Conservation (phyloP, 2,888 invertebrate species). For the Pollenia griseotomentosa region DNA sequence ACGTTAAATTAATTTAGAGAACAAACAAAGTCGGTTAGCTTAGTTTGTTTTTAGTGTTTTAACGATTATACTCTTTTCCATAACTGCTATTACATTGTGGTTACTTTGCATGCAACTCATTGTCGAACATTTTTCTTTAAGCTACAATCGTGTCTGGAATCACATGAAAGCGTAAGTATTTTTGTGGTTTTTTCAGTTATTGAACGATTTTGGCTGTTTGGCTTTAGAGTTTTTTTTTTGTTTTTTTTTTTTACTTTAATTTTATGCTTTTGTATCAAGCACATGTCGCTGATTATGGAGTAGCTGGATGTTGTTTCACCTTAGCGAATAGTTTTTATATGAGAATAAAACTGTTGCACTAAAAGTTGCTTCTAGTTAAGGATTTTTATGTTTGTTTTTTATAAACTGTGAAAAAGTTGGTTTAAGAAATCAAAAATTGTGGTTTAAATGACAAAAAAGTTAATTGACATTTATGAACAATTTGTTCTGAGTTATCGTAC, state of each 20-base stretch:
- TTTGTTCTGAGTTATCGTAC: no score
- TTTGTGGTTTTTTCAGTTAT: slow-evolving; percentile 39
- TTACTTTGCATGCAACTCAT: slow-evolving; percentile 58
- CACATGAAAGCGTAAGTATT: slow-evolving; percentile 59
- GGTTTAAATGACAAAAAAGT: neutral
- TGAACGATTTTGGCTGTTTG: slow-evolving; percentile 50
- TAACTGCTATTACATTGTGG: neutral
- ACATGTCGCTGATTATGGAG: slow-evolving; percentile 66
- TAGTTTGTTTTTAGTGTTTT: no score
- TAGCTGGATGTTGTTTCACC: slow-evolving; percentile 65
- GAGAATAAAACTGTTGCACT: slow-evolving; percentile 12
- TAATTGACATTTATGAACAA: neutral
- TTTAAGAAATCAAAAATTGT: neutral
- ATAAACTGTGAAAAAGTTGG: slow-evolving; percentile 16
- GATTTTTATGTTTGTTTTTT: neutral
- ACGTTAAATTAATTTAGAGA: no score
- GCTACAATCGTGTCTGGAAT: slow-evolving; percentile 67
- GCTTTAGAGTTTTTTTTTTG: slow-evolving; percentile 7
- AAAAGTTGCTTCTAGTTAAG: no score
- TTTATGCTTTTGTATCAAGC: slow-evolving; percentile 26
- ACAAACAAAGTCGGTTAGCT: neutral
- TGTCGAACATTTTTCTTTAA: slow-evolving; percentile 47
- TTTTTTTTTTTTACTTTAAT: slow-evolving; percentile 15
- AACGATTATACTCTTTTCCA: slow-evolving; percentile 2
- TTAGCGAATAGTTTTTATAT: slow-evolving; percentile 49